phyloP scores from a whole-genome alignment of 2,797 vertebrate species.

The Leptoclinus maculatus region DNA sequence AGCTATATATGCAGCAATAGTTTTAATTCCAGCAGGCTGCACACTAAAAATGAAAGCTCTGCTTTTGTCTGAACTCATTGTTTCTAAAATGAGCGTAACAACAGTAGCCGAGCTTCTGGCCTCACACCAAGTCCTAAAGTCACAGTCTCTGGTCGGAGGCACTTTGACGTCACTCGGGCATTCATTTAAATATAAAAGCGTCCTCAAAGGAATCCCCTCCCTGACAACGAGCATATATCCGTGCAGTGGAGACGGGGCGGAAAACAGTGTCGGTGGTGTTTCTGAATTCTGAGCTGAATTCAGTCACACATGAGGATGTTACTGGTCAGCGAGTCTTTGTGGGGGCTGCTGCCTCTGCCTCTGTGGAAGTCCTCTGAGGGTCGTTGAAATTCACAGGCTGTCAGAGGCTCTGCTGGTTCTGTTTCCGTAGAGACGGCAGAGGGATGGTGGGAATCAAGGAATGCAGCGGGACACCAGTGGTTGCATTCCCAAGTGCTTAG shows the following conservation, averaged over 20 bases:
- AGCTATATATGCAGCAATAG: neutral
- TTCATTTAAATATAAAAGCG: neutral
- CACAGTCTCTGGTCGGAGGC: neutral
- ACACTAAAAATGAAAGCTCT: neutral
- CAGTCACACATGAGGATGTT: conserved; percentile 6
- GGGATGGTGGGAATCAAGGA: conserved; percentile 52
- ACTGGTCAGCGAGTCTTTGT: conserved; percentile 14
- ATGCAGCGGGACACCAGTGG: conserved; percentile 52
- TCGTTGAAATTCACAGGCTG: conserved; percentile 64
- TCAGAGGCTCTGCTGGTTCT: conserved; percentile 41
- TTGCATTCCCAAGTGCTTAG: conserved; percentile 39
- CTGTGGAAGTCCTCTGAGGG: conserved; percentile 23
- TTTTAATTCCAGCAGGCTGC: neutral
- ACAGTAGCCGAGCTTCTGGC: neutral
- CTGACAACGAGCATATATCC: too few species aligned
- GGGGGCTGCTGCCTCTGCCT: conserved; percentile 15
- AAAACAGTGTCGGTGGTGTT: neutral
- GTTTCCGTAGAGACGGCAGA: conserved; percentile 65
- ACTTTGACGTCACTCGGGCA: conserved; percentile 8
- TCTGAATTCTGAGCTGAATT: conserved; percentile 6
- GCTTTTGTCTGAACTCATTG: neutral
- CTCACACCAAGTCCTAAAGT: neutral
- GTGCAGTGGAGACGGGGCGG: neutral
- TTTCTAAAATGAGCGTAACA: neutral
- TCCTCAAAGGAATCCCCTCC: neutral